Base-by-base conservation (phyloP, 2,113 vertebrate species). In the Scophthalmus maximus region DNA sequence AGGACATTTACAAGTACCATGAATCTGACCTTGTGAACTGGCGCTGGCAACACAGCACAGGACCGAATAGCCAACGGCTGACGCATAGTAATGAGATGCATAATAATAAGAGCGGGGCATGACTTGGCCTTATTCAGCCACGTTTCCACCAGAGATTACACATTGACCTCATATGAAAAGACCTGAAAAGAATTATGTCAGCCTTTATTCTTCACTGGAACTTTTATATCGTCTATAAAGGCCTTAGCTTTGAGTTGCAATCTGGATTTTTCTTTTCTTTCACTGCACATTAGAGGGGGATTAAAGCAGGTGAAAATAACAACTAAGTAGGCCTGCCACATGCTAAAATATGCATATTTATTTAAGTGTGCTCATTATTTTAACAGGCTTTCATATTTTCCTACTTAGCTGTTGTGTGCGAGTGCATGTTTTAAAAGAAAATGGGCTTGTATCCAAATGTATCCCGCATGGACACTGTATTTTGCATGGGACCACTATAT, bases 1-100 rank as follows among this genome's bases (percentile, higher is more conserved):
- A 85, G 83, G 83, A 89, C 83, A 88, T 84, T 86, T 74, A 78
- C 80, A 84, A 88, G 71, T 71, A 78, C 59, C 74, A 79, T 80
- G 72, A 83, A 59, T 81, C 46, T 85, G 82, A 92, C 89, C 85
- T 79, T 80, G 79, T 85, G 87, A 72, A 67, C 75, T 38, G 51
- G 58, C 20, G 23, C 75, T 83, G 78, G 78, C 76, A 65, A 72
- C 80, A 55, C 73, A 61, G 58, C 68, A 42, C 17, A 73, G 75
- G 5, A 68, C 66, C 67, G 77, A 82, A 79, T 68, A 58, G 75
- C 76, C 80, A 65, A 60, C 15, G 63, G 84, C 82, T 74, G 78
- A 83, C 36, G 25, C 74, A 78, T 70, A 68, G 52, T 81, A 66
- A 87, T 84, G 63, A 77, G 44, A 86, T 83, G 83, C 70, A 84